Evolutionary conservation across 35 echinoderm and acorn worm genomes (phyloP), one percentile per base, ranked within the genome.

Genomic region (Holothuria glaberrima): DNA sequence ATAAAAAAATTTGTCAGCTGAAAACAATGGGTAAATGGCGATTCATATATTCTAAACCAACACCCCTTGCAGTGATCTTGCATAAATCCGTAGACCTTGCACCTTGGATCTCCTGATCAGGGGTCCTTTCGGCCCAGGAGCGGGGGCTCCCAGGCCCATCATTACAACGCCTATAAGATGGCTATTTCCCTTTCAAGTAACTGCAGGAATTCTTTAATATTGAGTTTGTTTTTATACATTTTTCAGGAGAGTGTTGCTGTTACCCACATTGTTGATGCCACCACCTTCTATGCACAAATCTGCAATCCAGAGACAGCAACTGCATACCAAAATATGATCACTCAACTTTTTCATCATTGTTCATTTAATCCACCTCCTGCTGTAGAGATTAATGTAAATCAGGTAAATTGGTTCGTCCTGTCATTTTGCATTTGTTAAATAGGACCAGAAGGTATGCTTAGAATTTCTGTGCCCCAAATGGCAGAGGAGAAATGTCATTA

Each of bases 191-290:
- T 50, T 57, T 54, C 5, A 54, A 5, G 50, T 9, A 54, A 54
- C 1, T 54, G 50, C 50, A 46, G 44, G 4, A 46, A 5, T 46
- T 46, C 10, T 46, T 10, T n/a, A n/a, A n/a, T n/a, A 46, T 46
- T 46, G 44, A 54, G 12, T 54, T 54, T 17, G 16, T 35, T 17
- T 26, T 61, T 84, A 7, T 84, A 12, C n/a, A 1, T 46, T 63
- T n/a, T 33, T 61, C 85, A 87, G 85, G 85, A 87, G n/a, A 71
- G 18, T 44, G 62, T 87, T 65, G 85, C 85, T 25, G 44, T 87
- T 21, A 87, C 85, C 0, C 85, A 87, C 24, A 30, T 71, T 21
- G 85, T 71, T 14, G 85, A 87, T 71, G 31, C 61, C 4, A 87
- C 38, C 13, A 87, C 85, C 34, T 87, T 87, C 44, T 87, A 46